Conservation (phyloP, 2,797 vertebrate genomes). For the Silurus lanzhouensis region DNA sequence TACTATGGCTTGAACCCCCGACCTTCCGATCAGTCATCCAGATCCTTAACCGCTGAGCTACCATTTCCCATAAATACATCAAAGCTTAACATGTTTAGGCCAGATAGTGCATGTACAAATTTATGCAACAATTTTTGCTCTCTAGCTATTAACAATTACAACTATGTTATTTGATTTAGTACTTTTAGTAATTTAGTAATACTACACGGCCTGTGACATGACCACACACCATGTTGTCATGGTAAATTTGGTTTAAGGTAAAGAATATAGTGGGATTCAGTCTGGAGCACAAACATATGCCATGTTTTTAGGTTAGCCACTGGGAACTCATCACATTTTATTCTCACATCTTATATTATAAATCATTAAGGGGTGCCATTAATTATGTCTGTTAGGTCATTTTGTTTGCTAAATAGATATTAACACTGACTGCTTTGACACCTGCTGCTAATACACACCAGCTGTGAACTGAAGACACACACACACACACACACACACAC, state of each 20-base stretch:
- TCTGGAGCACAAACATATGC: not conserved
- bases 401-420: not conserved
- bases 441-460: not conserved
- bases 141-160: not conserved
- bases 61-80: too few species aligned
- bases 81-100: not conserved
- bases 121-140: not conserved
- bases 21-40: too few species aligned
- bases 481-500: conserved; percentile 37
- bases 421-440: not conserved
- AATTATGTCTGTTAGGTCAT: not conserved
- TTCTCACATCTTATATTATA: not conserved
- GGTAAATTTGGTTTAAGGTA: not conserved
- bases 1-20: too few species aligned
- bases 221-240: not conserved
- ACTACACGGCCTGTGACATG: not conserved
- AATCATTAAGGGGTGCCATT: not conserved
- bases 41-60: too few species aligned
- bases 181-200: not conserved
- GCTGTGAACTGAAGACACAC: conserved; percentile 30
- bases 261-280: too few species aligned
- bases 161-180: not conserved
- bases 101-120: not conserved
- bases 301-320: not conserved
- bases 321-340: not conserved